Evolutionary conservation across 2,888 invertebrate species (phyloP).

Genomic region (Thalpophila matura): DNA sequence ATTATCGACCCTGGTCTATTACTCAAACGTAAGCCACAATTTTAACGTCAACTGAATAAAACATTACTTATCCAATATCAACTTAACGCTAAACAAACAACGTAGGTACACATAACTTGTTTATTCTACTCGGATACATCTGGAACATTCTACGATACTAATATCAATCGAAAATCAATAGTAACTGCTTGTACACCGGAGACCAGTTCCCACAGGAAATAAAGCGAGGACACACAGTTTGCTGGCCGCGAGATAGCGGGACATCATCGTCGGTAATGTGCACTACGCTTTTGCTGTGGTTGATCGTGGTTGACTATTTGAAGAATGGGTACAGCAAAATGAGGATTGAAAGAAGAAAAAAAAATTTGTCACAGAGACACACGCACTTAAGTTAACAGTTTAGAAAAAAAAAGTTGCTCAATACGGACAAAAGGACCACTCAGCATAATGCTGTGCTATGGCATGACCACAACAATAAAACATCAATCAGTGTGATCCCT

Average conservation of each 20-base stretch:
- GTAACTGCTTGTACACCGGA: constrained; percentile 24
- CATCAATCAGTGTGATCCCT: too few species aligned
- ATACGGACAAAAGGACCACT: too few species aligned
- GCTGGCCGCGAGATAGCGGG: constrained; percentile 25
- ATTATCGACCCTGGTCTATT: too few species aligned
- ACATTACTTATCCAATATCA: background rate
- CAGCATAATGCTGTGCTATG: too few species aligned
- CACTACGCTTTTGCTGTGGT: constrained; percentile 7
- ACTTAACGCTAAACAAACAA: constrained; percentile 5
- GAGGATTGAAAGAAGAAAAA: background rate
- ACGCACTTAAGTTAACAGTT: too few species aligned
- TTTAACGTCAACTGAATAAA: background rate
- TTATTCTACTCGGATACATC: constrained; percentile 4
- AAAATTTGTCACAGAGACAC: too few species aligned
- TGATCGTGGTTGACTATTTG: too few species aligned
- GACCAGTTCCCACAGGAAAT: constrained; percentile 47
- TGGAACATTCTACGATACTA: constrained; percentile 14
- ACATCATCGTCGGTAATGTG: constrained; percentile 20
- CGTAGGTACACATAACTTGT: background rate
- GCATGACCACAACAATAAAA: too few species aligned
- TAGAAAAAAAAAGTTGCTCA: too few species aligned
- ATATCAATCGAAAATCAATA: constrained; percentile 51
- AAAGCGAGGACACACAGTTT: constrained; percentile 34
- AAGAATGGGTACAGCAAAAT: too few species aligned
- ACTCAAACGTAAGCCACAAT: too few species aligned